Evolutionary conservation across 2,888 invertebrate species (phyloP).

Genomic region (Cephalotes varians): DNA sequence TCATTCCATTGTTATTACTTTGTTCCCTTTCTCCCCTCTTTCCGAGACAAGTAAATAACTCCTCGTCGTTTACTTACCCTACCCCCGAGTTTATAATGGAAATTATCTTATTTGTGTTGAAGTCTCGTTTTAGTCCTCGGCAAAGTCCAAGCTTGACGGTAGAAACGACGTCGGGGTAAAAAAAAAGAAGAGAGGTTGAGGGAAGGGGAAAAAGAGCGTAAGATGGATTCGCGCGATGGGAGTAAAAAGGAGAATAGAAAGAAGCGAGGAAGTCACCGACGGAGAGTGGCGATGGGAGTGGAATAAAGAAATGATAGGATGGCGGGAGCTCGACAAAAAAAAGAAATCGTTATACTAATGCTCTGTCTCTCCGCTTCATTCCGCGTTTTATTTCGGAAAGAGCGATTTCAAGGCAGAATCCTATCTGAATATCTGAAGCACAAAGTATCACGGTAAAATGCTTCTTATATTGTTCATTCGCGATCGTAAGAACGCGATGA

Average conservation of each 20-base stretch:
- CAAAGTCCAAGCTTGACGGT: slow-evolving; percentile 60
- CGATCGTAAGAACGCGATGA: not conserved
- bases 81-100: slow-evolving; percentile 84
- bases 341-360: slow-evolving; percentile 5
- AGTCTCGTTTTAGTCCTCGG: slow-evolving; percentile 73
- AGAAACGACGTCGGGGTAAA: slow-evolving; percentile 51
- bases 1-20: slow-evolving; percentile 82
- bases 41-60: slow-evolving; percentile 83
- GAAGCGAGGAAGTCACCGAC: slow-evolving; percentile 6
- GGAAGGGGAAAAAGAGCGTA: slow-evolving; percentile 36
- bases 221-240: slow-evolving; percentile 29
- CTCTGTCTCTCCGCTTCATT: not conserved
- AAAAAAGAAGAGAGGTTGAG: not conserved
- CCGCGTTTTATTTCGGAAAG: slow-evolving; percentile 12
- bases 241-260: slow-evolving; percentile 29
- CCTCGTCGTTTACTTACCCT: slow-evolving; percentile 82
- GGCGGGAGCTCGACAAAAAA: slow-evolving; percentile 9
- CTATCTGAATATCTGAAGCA: not conserved
- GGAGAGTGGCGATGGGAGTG: not conserved
- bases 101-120: slow-evolving; percentile 85
- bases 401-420: slow-evolving; percentile 16
- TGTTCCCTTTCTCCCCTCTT: slow-evolving; percentile 78
- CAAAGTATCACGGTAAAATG: slow-evolving; percentile 9
- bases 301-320: slow-evolving; percentile 32
- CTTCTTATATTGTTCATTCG: not conserved